A percentile compares a stretch with the other conserved stretches of the same genome.
These are phyloP conservation scores for Rhinoderma darwinii DNA, from an alignment of 2,113 vertebrate genomes.

Conservation along the genomic window DNA sequence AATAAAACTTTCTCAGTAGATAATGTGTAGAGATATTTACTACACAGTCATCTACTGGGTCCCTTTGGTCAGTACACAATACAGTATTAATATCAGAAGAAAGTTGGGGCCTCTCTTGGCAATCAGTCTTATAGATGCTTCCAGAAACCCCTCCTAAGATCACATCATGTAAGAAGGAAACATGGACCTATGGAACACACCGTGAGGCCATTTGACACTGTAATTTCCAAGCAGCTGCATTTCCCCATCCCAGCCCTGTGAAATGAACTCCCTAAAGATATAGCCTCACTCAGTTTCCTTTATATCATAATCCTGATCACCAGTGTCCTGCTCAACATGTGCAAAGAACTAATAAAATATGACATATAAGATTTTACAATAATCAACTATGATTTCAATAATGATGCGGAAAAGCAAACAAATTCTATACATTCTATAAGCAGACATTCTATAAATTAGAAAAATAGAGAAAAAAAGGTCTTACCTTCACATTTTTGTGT, in stretches of 20 bases:
- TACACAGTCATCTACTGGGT: not conserved
- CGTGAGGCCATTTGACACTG: constrained; percentile 13
- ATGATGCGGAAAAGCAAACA: not conserved
- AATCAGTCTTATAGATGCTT: not conserved
- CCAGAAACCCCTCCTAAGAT: constrained; percentile 44
- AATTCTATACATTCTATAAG: too few species aligned
- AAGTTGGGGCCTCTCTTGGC: not conserved
- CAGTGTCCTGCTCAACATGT: not conserved
- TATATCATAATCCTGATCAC: constrained; percentile 21
- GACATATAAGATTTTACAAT: not conserved
- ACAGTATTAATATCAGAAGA: constrained; percentile 1
- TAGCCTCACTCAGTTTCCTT: constrained; percentile 10
- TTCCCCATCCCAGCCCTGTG: constrained; percentile 25
- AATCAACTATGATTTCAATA: not conserved
- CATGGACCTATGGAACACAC: not conserved
- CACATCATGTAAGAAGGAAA: constrained; percentile 31
- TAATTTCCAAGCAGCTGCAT: constrained; percentile 46
- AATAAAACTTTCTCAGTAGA: not conserved
- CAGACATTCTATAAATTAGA: not conserved
- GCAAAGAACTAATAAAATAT: constrained; percentile 30
- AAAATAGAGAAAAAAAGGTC: constrained; percentile 63
- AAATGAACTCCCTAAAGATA: constrained; percentile 1
- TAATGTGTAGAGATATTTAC: not conserved
- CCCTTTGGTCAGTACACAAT: not conserved
- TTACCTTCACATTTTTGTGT: constrained; percentile 98